phyloP scores from a whole-genome alignment of 1,140 invertebrate species.

The fruit fly (Drosophila melanogaster) region Release_6_plus_ISO1_MT NC_004354.4:16088001-16088500 shows the following conservation, averaged over 20 bases:
- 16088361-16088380: no score
- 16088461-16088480: slow-evolving; percentile 9
- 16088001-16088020: slow-evolving; percentile 23
- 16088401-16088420: no score
- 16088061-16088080: slow-evolving; percentile 52
- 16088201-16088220: neutral
- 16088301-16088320: no score
- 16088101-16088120: slow-evolving; percentile 5
- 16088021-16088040: slow-evolving; percentile 47
- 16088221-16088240: neutral
- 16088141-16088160: neutral
- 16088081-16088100: slow-evolving; percentile 8
- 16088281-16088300: no score
- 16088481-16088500: slow-evolving; percentile 48
- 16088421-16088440: neutral
- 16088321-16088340: no score
- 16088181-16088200: neutral
- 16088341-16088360: no score
- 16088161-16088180: neutral
- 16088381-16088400: no score
- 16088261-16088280: no score
- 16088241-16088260: neutral
- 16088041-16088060: slow-evolving; percentile 77
- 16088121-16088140: slow-evolving; percentile 1
- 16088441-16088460: slow-evolving; percentile 13